A percentile compares a stretch with the other conserved stretches of the same genome.
Conservation (phyloP, 2,113 vertebrate species). For the Turdus rufiventris region DNA sequence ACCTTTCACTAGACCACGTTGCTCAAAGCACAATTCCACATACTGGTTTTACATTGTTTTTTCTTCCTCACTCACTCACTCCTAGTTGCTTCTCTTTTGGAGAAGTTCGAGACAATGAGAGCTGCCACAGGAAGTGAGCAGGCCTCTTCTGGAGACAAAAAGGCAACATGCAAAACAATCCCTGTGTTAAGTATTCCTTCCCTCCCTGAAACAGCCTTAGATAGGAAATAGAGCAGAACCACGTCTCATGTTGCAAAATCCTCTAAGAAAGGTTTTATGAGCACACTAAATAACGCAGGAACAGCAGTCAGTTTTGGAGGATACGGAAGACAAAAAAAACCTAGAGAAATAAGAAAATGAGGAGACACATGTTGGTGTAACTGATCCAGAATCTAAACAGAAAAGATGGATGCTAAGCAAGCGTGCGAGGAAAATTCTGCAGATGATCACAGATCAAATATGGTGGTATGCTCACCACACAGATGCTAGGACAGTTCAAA, state of each 20-base stretch:
- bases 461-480: fast-evolving
- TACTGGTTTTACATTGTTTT: not conserved
- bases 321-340: not conserved
- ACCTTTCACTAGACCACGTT: not conserved
- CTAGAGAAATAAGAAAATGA: not conserved
- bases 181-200: not conserved
- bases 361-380: not conserved
- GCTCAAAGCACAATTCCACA: not conserved
- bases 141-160: not conserved
- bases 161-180: not conserved
- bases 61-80: not conserved
- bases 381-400: not conserved
- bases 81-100: not conserved
- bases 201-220: not conserved
- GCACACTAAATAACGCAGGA: not conserved
- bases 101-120: not conserved
- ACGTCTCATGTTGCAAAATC: not conserved
- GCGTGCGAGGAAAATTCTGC: not conserved
- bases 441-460: not conserved
- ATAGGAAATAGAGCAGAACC: not conserved
- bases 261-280: not conserved
- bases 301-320: not conserved
- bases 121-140: not conserved
- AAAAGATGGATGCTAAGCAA: not conserved
- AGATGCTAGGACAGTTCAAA: not conserved